These are phyloP conservation scores for Danio jaintianensis DNA, from an alignment of 2,797 vertebrate species.

Conservation along the genomic window DNA sequence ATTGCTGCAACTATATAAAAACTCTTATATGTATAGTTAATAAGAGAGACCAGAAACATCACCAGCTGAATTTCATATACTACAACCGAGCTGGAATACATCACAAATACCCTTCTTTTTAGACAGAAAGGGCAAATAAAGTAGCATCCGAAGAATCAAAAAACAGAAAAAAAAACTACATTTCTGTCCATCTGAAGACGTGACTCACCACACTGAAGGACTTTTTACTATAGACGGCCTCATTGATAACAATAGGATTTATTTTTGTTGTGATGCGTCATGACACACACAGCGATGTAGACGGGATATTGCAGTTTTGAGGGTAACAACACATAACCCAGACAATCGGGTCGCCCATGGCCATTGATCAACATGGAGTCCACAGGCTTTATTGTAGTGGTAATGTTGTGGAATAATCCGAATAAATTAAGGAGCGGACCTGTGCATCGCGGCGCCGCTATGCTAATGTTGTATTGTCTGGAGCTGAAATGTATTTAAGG, in stretches of 20 bases:
- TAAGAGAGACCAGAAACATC: background rate
- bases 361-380: conserved; percentile 15
- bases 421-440: conserved; percentile 27
- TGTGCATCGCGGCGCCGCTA: conserved; percentile 21
- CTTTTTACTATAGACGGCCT: background rate
- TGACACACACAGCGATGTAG: background rate
- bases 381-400: conserved; percentile 26
- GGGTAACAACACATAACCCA: background rate
- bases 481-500: conserved; percentile 68
- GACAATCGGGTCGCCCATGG: conserved; percentile 14
- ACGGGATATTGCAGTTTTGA: background rate
- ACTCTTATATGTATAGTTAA: background rate
- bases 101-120: background rate
- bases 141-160: background rate
- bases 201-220: background rate
- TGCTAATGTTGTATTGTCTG: conserved; percentile 54
- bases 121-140: background rate
- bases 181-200: background rate
- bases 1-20: background rate
- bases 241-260: background rate
- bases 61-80: background rate
- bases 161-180: background rate
- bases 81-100: background rate
- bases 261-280: conserved; percentile 9
- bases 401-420: conserved; percentile 39